These are phyloP conservation scores for Bradypus variegatus DNA, from an alignment of 2,797 vertebrate genomes.

Conservation along the genomic window DNA sequence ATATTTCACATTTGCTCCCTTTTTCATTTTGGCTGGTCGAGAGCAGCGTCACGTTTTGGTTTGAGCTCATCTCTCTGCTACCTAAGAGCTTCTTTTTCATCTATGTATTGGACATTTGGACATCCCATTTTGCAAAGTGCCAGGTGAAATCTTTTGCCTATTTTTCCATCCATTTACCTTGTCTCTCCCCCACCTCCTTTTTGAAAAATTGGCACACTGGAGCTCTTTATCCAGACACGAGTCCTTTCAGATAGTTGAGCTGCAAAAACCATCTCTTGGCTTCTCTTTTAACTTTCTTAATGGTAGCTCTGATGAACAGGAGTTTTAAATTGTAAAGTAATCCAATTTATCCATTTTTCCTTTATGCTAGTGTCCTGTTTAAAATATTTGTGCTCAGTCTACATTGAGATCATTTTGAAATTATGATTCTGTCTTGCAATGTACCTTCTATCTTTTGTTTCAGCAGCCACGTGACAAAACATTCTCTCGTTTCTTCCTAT, in stretches of 20 bases:
- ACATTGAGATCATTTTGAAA: fast-evolving
- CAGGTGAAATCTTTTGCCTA: background rate
- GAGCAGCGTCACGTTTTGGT: fast-evolving
- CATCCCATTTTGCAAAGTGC: background rate
- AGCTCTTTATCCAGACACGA: fast-evolving
- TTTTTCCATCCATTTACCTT: background rate
- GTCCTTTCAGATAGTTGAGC: fast-evolving
- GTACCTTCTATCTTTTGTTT: background rate
- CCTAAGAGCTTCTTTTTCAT: fast-evolving
- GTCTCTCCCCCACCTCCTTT: fast-evolving
- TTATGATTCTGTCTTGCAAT: fast-evolving
- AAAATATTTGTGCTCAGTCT: background rate
- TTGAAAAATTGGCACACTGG: background rate
- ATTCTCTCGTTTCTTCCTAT: background rate
- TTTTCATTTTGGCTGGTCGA: too few species aligned
- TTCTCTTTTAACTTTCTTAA: fast-evolving
- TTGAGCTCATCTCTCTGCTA: fast-evolving
- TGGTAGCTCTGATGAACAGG: background rate
- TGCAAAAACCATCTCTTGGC: background rate
- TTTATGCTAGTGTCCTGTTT: background rate
- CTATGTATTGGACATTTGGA: fast-evolving
- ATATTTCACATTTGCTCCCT: background rate
- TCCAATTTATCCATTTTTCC: fast-evolving
- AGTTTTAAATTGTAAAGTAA: background rate
- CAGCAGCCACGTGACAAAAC: background rate